These are phyloP conservation scores for Physella acuta DNA, from an alignment of 1,140 invertebrate species.

Conservation along the genomic window DNA sequence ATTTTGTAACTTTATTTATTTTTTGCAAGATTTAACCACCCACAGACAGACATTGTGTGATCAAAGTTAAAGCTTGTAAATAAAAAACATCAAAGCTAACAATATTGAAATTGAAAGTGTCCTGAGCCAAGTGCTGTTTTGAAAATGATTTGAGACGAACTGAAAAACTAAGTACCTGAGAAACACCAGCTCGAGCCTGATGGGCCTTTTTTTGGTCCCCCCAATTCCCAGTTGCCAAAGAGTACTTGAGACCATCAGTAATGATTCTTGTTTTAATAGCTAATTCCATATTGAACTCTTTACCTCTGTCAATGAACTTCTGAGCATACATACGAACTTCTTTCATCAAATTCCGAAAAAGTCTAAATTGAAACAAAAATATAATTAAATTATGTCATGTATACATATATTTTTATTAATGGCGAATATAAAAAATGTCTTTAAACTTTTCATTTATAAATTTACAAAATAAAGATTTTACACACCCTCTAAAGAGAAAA, in stretches of 20 bases:
- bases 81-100: too few relatives aligned
- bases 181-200: constrained; percentile 90
- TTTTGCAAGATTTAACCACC: too few relatives aligned
- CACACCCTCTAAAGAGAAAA: constrained; percentile 85
- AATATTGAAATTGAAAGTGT: too few relatives aligned
- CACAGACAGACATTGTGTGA: too few relatives aligned
- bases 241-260: constrained; percentile 96
- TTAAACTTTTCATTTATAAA: too few relatives aligned
- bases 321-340: constrained; percentile 93
- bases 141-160: too few relatives aligned
- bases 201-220: constrained; percentile 99
- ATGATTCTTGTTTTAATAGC: constrained; percentile 98
- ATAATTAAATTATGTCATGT: background rate
- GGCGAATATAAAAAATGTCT: background rate
- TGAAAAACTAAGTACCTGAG: constrained; percentile 67
- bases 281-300: constrained; percentile 96
- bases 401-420: too few relatives aligned
- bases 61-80: too few relatives aligned
- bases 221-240: constrained; percentile 98
- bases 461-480: too few relatives aligned
- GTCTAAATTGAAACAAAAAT: constrained; percentile 31
- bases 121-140: too few relatives aligned
- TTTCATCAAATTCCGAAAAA: constrained; percentile 59
- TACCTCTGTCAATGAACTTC: constrained; percentile 97
- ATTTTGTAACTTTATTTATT: too few relatives aligned